Percentiles rank a stretch among this genome's conserved stretches.
phyloP scores from a whole-genome alignment of 2,113 vertebrate species.

The Pterocles orientalis region DNA sequence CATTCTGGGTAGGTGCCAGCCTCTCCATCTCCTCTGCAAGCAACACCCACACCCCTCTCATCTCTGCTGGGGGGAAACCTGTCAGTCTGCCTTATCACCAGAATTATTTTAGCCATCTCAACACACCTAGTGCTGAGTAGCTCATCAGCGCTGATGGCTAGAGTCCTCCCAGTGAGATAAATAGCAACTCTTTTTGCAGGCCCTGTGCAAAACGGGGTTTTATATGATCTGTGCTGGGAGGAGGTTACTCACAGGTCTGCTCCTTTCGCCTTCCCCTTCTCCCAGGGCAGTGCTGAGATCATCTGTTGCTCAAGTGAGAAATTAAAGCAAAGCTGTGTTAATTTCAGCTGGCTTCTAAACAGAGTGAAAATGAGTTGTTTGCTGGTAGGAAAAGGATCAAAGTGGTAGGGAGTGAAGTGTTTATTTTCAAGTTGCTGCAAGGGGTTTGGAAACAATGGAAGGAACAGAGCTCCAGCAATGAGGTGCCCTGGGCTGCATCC shows the following conservation, averaged over 20 bases:
- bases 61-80: not conserved
- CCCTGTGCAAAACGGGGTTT: not conserved
- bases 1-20: not conserved
- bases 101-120: slow-evolving; percentile 8
- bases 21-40: not conserved
- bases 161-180: not conserved
- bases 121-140: not conserved
- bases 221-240: not conserved
- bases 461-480: slow-evolving; percentile 5
- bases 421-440: slow-evolving; percentile 38
- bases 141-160: not conserved
- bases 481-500: not conserved
- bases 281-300: not conserved
- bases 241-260: not conserved
- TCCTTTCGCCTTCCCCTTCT: not conserved
- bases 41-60: not conserved
- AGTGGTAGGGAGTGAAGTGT: slow-evolving; percentile 17
- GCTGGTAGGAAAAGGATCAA: not conserved
- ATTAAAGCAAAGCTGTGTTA: slow-evolving; percentile 39
- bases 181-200: not conserved
- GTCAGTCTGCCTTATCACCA: not conserved
- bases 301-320: not conserved
- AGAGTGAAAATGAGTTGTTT: not conserved
- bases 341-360: slow-evolving; percentile 40
- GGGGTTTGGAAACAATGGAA: slow-evolving; percentile 50